Evolutionary conservation across 2,113 vertebrate genomes (phyloP).

Genomic region (Ascaphus truei): DNA sequence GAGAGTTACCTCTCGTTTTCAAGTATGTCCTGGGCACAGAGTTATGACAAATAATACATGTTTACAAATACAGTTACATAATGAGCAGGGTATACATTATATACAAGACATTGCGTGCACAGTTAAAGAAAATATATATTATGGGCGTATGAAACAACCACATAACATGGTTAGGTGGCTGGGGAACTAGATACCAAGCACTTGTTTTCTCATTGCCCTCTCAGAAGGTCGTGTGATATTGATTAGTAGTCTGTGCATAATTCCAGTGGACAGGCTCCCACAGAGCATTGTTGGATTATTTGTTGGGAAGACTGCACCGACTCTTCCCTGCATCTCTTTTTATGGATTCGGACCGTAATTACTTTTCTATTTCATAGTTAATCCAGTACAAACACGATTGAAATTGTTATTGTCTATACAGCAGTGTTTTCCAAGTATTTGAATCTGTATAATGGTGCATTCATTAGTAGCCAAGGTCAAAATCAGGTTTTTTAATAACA

Average conservation of each 20-base stretch:
- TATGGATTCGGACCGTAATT: not conserved
- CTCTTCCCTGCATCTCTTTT: not conserved
- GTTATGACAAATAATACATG: too few relatives aligned
- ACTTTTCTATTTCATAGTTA: not conserved
- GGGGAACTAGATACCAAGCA: not conserved
- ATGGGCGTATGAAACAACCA: too few relatives aligned
- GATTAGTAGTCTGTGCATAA: not conserved
- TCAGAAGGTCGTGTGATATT: not conserved
- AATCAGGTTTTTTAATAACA: not conserved
- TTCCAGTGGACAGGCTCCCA: not conserved
- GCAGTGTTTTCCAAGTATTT: not conserved
- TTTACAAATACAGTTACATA: too few relatives aligned
- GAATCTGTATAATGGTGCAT: slow-evolving; percentile 5
- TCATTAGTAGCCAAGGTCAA: not conserved
- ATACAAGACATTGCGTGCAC: too few relatives aligned
- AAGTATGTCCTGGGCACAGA: too few relatives aligned
- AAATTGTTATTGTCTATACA: not conserved
- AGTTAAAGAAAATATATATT: too few relatives aligned
- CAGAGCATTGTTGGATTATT: not conserved
- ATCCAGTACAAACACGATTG: not conserved
- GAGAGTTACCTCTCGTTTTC: too few relatives aligned
- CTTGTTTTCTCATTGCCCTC: too few relatives aligned
- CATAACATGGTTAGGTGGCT: too few relatives aligned
- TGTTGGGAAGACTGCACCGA: not conserved
- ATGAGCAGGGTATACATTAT: too few relatives aligned